A percentile compares a stretch with the other conserved stretches of the same genome.
Conservation (phyloP, 2,888 invertebrate species). For the Alloscopus bannaensis region DNA sequence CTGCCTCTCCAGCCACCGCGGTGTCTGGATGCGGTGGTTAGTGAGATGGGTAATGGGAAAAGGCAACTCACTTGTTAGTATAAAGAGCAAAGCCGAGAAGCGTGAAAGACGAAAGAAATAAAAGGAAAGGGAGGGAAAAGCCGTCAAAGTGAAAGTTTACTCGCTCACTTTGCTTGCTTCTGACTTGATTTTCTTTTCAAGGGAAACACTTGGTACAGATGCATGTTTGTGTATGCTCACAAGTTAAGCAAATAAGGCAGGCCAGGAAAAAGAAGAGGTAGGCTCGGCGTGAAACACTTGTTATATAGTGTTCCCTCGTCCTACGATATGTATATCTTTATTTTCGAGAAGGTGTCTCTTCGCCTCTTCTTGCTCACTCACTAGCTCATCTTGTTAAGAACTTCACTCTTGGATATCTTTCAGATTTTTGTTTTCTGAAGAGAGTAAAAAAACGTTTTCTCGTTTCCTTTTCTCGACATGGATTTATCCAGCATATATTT, state of each 20-base stretch:
- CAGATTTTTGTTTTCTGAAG: conserved; percentile 6
- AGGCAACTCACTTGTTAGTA: not conserved
- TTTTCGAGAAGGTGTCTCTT: conserved; percentile 28
- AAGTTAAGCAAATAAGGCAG: conserved; percentile 28
- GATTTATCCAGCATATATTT: conserved; percentile 10
- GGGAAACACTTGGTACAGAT: not conserved
- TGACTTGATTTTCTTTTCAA: conserved; percentile 30
- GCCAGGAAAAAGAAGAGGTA: conserved; percentile 7
- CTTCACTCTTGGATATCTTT: conserved; percentile 15
- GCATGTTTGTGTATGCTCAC: not conserved
- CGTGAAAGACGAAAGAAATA: not conserved
- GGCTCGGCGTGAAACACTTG: not conserved
- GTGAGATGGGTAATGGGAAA: not conserved
- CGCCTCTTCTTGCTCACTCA: not conserved
- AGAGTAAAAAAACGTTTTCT: conserved; percentile 12
- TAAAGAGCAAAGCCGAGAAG: not conserved
- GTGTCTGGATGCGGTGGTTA: too few relatives aligned
- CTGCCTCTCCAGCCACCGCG: too few relatives aligned
- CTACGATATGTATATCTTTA: conserved; percentile 39
- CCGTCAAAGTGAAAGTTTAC: conserved; percentile 41
- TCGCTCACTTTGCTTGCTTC: conserved; percentile 17
- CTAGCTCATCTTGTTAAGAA: conserved; percentile 40
- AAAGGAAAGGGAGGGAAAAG: not conserved
- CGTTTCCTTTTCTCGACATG: conserved; percentile 1
- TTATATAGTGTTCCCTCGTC: too few relatives aligned